Percentiles rank a stretch among this genome's conserved stretches.
Conservation (phyloP, 2,797 vertebrate genomes). For the Pelobates cultripes region DNA sequence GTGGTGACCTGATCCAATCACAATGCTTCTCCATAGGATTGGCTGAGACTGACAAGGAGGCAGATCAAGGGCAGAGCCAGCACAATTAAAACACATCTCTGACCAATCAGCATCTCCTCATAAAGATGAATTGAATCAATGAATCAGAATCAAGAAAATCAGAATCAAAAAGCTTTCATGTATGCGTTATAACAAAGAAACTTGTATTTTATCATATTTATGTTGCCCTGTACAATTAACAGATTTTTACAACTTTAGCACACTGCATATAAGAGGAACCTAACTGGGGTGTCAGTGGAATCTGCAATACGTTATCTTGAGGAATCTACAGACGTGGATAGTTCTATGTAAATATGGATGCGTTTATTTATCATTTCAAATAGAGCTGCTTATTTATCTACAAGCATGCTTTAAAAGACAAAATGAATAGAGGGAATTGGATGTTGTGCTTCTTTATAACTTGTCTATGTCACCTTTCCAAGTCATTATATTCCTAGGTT, state of each 20-base stretch:
- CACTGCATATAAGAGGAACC: not conserved
- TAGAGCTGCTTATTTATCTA: conserved; percentile 58
- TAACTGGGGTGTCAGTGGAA: conserved; percentile 60
- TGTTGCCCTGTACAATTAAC: conserved; percentile 50
- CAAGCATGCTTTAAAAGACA: conserved; percentile 59
- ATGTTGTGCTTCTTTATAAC: conserved; percentile 23
- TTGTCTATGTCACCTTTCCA: conserved; percentile 56
- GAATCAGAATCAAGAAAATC: conserved; percentile 26
- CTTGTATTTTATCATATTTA: conserved; percentile 2
- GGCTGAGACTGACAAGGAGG: too few species aligned
- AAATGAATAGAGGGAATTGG: conserved; percentile 57
- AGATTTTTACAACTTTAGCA: conserved; percentile 37
- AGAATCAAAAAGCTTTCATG: conserved; percentile 34
- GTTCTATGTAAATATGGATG: conserved; percentile 61
- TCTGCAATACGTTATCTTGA: not conserved
- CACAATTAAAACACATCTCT: too few species aligned
- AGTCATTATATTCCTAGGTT: conserved; percentile 58
- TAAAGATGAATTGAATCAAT: too few species aligned
- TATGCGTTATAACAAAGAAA: conserved; percentile 8
- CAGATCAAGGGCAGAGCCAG: too few species aligned
- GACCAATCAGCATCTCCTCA: too few species aligned
- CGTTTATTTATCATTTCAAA: conserved; percentile 60
- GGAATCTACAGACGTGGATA: not conserved
- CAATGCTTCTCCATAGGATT: too few species aligned
- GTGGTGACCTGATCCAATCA: too few species aligned